A percentile compares a stretch with the other conserved stretches of the same genome.
phyloP scores from a whole-genome alignment of 2,888 invertebrate genomes.

The Catotricha subobsoleta region DNA sequence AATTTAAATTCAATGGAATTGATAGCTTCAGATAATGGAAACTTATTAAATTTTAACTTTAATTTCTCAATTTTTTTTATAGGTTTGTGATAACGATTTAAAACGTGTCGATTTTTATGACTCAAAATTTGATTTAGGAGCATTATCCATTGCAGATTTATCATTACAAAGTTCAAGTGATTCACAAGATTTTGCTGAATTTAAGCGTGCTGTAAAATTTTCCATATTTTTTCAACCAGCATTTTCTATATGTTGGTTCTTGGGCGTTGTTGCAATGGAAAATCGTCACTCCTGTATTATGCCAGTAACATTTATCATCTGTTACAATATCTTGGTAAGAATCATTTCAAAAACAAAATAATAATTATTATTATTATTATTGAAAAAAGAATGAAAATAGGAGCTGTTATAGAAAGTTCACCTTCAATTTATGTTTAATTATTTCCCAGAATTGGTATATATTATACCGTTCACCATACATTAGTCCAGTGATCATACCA shows the following conservation, averaged over 20 bases:
- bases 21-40: not conserved
- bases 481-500: conserved; percentile 11
- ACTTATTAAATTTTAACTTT: not conserved
- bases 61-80: not conserved
- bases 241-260: conserved; percentile 55
- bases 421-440: not conserved
- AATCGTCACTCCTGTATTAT: conserved; percentile 43
- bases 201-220: conserved; percentile 40
- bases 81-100: conserved; percentile 6
- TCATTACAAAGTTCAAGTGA: conserved; percentile 32
- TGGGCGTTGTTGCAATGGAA: conserved; percentile 53
- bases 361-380: too few species aligned
- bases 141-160: conserved; percentile 33
- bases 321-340: conserved; percentile 39
- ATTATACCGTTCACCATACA: conserved; percentile 11
- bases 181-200: conserved; percentile 35
- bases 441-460: conserved; percentile 12
- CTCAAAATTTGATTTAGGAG: conserved; percentile 27
- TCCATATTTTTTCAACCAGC: conserved; percentile 50
- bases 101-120: conserved; percentile 13
- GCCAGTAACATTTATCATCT: conserved; percentile 38
- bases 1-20: not conserved
- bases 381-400: too few species aligned
- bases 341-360: not conserved
- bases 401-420: too few species aligned